Percentiles rank a stretch among this genome's conserved stretches.
phyloP scores from a whole-genome alignment of 2,797 vertebrate genomes.

The Acanthis flammea region DNA sequence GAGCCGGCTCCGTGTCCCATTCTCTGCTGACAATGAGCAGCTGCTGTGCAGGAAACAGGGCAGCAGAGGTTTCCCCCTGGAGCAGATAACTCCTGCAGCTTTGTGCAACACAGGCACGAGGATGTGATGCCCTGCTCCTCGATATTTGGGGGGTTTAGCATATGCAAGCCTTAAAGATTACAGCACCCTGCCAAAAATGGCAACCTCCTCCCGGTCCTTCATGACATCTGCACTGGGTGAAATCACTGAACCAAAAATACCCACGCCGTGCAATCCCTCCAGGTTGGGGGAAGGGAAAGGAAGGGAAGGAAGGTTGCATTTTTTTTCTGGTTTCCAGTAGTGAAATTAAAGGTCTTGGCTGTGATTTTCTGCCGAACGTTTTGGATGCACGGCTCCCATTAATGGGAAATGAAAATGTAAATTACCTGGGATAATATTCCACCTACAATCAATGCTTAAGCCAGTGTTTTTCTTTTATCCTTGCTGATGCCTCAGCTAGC shows the following conservation, averaged over 20 bases:
- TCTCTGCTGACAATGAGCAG: conserved; percentile 47
- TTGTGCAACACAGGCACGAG: background rate
- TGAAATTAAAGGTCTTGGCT: background rate
- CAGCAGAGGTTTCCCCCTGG: conserved; percentile 1
- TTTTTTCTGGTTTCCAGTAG: background rate
- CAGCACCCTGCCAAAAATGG: background rate
- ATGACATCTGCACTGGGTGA: background rate
- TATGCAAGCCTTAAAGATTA: background rate
- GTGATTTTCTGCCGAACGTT: background rate
- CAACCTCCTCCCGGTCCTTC: background rate
- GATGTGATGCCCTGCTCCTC: background rate
- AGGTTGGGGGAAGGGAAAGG: background rate
- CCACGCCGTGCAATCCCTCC: background rate
- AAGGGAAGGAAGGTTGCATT: background rate
- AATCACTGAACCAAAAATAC: conserved; percentile 34
- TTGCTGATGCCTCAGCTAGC: conserved; percentile 10
- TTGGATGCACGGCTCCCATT: background rate
- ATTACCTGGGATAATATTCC: conserved; percentile 29
- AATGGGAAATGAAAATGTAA: conserved; percentile 44
- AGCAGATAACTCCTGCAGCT: background rate
- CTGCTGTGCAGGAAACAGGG: conserved; percentile 33
- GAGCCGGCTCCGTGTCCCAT: background rate
- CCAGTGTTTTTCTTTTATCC: conserved; percentile 3
- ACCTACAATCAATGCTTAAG: conserved; percentile 42
- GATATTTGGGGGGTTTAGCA: background rate